Evolutionary conservation across 1,140 invertebrate species (phyloP).

Genomic region (Pachyrhynchus sulphureomaculatus): DNA sequence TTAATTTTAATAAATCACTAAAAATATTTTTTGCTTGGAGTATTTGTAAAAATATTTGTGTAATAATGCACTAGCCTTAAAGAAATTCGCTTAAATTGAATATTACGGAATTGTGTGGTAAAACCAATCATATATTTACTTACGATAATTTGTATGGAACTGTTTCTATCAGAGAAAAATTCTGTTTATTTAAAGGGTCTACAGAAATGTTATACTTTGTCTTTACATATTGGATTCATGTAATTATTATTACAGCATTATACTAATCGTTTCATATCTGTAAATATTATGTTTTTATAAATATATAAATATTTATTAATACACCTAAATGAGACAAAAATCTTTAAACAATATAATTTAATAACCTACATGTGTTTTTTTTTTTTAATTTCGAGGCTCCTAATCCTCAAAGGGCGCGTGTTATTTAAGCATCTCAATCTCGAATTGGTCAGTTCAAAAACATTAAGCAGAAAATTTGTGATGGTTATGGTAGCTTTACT

Average conservation of each 20-base stretch:
- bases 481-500: too few relatives aligned
- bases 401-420: not conserved
- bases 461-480: too few relatives aligned
- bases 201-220: not conserved
- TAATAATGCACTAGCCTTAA: constrained; percentile 34
- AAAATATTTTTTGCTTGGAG: constrained; percentile 32
- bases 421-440: too few relatives aligned
- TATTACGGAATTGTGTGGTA: constrained; percentile 23
- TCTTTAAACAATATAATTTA: constrained; percentile 45
- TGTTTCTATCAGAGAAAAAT: not conserved
- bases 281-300: constrained; percentile 53
- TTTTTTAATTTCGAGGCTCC: not conserved
- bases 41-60: constrained; percentile 36
- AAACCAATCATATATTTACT: not conserved
- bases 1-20: constrained; percentile 30
- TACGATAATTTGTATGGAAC: not conserved
- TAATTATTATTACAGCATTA: constrained; percentile 31
- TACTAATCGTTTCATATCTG: constrained; percentile 48
- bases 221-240: constrained; percentile 5
- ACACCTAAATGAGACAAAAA: constrained; percentile 45
- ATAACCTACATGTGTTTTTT: constrained; percentile 38
- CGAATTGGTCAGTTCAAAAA: too few relatives aligned
- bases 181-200: too few relatives aligned
- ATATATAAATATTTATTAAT: constrained; percentile 52
- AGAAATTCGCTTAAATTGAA: constrained; percentile 25